Percentiles rank a stretch among this genome's conserved stretches.
Evolutionary conservation across 2,888 invertebrate genomes (phyloP).

Genomic region (Coecobrya sp.): DNA sequence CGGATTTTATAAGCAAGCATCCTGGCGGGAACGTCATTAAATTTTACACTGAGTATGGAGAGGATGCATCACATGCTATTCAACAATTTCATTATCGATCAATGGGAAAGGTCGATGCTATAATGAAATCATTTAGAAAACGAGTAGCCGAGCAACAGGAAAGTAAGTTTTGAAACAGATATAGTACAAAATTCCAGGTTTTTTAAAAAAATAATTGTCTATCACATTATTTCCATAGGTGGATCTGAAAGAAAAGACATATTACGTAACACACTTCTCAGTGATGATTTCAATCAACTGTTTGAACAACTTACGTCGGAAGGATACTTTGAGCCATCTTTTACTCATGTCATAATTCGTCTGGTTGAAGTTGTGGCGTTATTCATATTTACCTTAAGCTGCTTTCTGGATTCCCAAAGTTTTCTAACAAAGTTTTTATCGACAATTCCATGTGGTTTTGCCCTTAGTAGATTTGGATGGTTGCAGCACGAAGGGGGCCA

Average conservation of each 20-base stretch:
- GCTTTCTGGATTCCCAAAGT: background rate
- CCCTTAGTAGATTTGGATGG: background rate
- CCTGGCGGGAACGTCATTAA: slow-evolving; percentile 71
- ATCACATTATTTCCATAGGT: slow-evolving; percentile 4
- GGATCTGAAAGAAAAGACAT: background rate
- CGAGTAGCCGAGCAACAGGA: slow-evolving; percentile 37
- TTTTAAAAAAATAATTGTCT: too few species aligned
- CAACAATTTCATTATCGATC: slow-evolving; percentile 71
- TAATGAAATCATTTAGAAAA: slow-evolving; percentile 67
- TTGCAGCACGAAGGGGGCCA: slow-evolving; percentile 10
- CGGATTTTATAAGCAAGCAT: slow-evolving; percentile 59
- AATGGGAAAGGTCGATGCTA: slow-evolving; percentile 15
- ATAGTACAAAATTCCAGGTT: too few species aligned
- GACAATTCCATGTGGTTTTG: background rate
- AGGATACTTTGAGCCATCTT: slow-evolving; percentile 55
- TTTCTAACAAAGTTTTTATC: background rate
- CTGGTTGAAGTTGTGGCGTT: slow-evolving; percentile 23
- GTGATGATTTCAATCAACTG: slow-evolving; percentile 35
- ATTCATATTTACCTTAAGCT: background rate
- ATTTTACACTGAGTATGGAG: slow-evolving; percentile 65
- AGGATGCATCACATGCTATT: slow-evolving; percentile 72
- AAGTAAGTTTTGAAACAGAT: slow-evolving; percentile 15
- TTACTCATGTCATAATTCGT: slow-evolving; percentile 29
- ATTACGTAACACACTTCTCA: slow-evolving; percentile 16
- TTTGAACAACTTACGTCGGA: slow-evolving; percentile 21